phyloP scores from a whole-genome alignment of 2,797 vertebrate species.

The Alcedo atthis region DNA sequence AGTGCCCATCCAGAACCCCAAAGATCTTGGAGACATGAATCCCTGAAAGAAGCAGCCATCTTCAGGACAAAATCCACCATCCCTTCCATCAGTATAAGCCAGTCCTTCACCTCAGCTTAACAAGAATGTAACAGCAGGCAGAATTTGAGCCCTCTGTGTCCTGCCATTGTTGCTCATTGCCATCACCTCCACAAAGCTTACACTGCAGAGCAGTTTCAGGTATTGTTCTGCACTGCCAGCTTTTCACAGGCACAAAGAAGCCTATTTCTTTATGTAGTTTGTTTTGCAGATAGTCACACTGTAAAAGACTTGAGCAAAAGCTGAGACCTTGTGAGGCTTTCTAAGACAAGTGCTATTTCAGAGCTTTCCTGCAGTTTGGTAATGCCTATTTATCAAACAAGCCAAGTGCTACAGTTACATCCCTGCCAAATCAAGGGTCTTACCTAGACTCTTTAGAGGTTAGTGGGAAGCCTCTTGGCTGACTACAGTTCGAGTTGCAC shows the following conservation, averaged over 20 bases:
- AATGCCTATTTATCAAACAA: not conserved
- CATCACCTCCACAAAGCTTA: not conserved
- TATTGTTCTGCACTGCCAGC: not conserved
- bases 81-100: not conserved
- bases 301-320: not conserved
- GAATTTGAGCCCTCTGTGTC: not conserved
- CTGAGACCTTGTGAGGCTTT: not conserved
- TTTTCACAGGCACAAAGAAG: not conserved
- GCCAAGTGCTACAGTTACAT: not conserved
- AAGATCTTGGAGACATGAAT: not conserved
- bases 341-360: not conserved
- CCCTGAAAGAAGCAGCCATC: not conserved
- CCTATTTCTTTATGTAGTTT: not conserved
- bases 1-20: not conserved
- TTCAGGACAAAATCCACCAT: not conserved
- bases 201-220: not conserved
- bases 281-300: not conserved
- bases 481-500: not conserved
- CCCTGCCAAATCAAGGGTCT: not conserved
- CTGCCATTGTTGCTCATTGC: not conserved
- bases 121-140: not conserved
- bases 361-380: conserved; percentile 36
- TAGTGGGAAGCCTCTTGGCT: not conserved
- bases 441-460: not conserved
- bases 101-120: not conserved